Evolutionary conservation across 2,888 invertebrate species (phyloP), one percentile per base, ranked within the genome.

Genomic region (Rhimphoctona megacephalus): DNA sequence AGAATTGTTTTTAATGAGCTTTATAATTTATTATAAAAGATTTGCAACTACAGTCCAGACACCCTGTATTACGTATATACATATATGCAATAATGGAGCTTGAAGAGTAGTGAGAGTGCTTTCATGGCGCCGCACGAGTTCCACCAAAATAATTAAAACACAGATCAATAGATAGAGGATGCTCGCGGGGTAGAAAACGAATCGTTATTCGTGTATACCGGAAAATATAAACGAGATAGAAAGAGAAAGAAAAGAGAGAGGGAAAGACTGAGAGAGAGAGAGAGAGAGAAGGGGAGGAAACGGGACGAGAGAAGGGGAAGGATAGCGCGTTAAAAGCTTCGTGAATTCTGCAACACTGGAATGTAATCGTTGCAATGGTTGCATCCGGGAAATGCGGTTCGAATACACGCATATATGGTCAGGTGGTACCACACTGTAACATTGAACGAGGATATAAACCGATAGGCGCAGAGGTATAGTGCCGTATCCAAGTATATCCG

Each of bases 91-190:
- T 25, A 67, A 74, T 49, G 52, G 52, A 66, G 57, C 25, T 33
- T 33, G n/a, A 17, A 30, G 30, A 64, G 30, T 43, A 64, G 83
- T 36, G 43, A 36, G 70, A 43, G 61, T 66, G 87, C 88, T 88
- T 88, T 81, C 89, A 87, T 66, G 86, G 83, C 85, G 85, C 80
- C 80, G 33, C 73, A 80, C 77, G 33, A 76, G 81, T 61, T 79
- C 64, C 69, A 57, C 83, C 89, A 90, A 89, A 90, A 90, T 91
- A 91, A 91, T 91, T 91, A 91, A 91, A 91, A 91, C 87, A 67
- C 88, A 89, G 90, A 91, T 90, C 91, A 88, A 90, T 91, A 90
- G 90, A 89, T 90, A 88, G 89, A 84, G 78, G 64, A 67, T 64
- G 66, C 67, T 73, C 57, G 52, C 70, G 57, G 64, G 69, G 74